Base-by-base conservation (phyloP, 2,113 vertebrate genomes). In the Pantherophis guttatus region DNA sequence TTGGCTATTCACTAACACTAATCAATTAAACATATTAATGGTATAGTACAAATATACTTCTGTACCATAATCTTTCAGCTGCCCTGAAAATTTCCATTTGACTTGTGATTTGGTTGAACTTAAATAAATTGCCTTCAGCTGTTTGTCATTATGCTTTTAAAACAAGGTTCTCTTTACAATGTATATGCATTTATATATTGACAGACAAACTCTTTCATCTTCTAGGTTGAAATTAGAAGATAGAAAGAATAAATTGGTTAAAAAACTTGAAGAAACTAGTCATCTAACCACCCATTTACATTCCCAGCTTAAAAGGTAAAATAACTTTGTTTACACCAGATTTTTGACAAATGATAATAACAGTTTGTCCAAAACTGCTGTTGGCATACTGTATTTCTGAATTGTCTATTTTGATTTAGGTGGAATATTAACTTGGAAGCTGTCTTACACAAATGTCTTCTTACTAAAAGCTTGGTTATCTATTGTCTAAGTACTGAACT, bases 231-330 rank as follows among this genome's bases (percentile, higher is more conserved):
- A 98, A 94, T 94, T 98, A 95, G 98, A 98, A 93, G 98, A 98
- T 59, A 97, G 96, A 95, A 98, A 98, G 90, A 98, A 98, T 96
- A 97, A 97, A 86, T 94, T 98, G 92, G 95, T 98, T 39, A 97
- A 97, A 92, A 98, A 98, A 95, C 97, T 98, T 95, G 98, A 98
- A 97, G 98, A 98, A 97, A 98, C 97, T 0, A 98, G 98, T 1
- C 98, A 97, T 65, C 94, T 98, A 96, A 98, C 98, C 53, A 98
- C 97, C n/a, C 97, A 96, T 6, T 96, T 98, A 95, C 98, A 98
- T 97, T 98, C 98, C 2, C 98, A 98, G 0, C 98, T 98, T 93
- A 98, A 98, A 96, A 98, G 98, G 98, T 98, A 89, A 96, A 95
- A 29, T 9, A 13, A 0, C 44, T 26, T 23, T 94, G 87, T 50